These are phyloP conservation scores for Parauchenoglanis punctatus DNA, from an alignment of 2,797 vertebrate genomes.

Conservation along the genomic window DNA sequence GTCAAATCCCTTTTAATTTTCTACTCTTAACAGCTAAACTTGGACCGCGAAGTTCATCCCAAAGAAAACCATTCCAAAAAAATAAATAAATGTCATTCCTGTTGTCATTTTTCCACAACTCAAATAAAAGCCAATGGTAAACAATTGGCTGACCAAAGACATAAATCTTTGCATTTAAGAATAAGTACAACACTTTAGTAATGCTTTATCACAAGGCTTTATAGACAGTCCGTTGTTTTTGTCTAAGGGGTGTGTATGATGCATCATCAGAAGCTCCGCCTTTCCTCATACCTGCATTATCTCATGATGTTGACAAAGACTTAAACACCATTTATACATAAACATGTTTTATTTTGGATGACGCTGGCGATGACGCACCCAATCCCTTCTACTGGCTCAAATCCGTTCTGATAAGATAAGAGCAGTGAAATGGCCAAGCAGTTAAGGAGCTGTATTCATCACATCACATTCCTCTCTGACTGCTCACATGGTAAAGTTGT, in stretches of 20 bases:
- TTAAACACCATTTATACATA: constrained; percentile 17
- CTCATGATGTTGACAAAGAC: constrained; percentile 4
- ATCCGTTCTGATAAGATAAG: constrained; percentile 43
- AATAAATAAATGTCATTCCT: background rate
- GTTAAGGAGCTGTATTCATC: constrained; percentile 22
- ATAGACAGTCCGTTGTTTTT: background rate
- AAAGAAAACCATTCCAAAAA: background rate
- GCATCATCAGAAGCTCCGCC: background rate
- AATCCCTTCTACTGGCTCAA: background rate
- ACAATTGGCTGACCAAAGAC: background rate
- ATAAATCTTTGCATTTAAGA: background rate
- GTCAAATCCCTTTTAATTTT: background rate
- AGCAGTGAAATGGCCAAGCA: constrained; percentile 29
- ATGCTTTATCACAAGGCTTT: background rate
- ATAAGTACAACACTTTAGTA: background rate
- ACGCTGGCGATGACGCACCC: constrained; percentile 14
- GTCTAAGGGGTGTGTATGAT: background rate
- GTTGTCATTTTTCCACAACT: background rate
- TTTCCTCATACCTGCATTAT: background rate
- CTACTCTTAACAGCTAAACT: background rate
- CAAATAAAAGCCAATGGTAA: background rate
- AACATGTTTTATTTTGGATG: constrained; percentile 28
- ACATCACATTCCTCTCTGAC: background rate
- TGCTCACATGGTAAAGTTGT: background rate
- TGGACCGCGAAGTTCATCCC: background rate